Base-by-base conservation (phyloP, 35 echinoderm and acorn worm genomes). In the Apostichopus californicus region DNA sequence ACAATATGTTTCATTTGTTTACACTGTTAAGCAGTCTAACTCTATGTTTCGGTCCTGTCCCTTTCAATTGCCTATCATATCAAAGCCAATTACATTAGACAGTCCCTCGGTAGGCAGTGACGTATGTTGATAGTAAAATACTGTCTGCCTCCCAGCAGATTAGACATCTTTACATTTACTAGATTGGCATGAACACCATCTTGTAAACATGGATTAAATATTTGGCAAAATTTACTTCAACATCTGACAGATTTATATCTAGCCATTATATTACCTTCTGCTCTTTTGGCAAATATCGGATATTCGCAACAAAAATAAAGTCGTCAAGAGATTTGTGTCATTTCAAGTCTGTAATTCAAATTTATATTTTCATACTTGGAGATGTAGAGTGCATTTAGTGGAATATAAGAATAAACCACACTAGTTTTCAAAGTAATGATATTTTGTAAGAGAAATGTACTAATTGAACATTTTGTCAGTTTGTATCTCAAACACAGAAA, bases 81-180 rank as follows among this genome's bases (percentile, higher is more conserved):
- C 17, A n/a, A 75, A 75, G 71, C 71, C 71, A 75, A 75, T 75
- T 75, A 75, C 71, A 22, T 20, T 18, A 75, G 71, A 75, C 71
- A 22, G n/a, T 75, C 17, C 20, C 17, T 75, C 71, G 2, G 17
- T 7, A 18, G 71, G 13, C 71, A 18, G 71, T 22, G 71, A 75
- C 71, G 71, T 75, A 75, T 75, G 71, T 75, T 75, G 71, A 75
- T 75, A 75, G 71, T 75, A 75, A 75, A 75, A 75, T 75, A 75
- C 71, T 75, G 71, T 75, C 71, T 75, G 71, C 20, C 17, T 75
- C 71, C 71, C 71, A 75, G 17, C 20, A 22, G 71, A 75, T 75
- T 22, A 13, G n/a, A 75, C 7, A 75, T 75, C 71, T 18, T 75
- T 22, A n/a, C 71, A 75, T 75, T 75, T 75, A n/a, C 14, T n/a